Conservation (phyloP, 2,113 vertebrate species). For the Anolis sagrei region DNA sequence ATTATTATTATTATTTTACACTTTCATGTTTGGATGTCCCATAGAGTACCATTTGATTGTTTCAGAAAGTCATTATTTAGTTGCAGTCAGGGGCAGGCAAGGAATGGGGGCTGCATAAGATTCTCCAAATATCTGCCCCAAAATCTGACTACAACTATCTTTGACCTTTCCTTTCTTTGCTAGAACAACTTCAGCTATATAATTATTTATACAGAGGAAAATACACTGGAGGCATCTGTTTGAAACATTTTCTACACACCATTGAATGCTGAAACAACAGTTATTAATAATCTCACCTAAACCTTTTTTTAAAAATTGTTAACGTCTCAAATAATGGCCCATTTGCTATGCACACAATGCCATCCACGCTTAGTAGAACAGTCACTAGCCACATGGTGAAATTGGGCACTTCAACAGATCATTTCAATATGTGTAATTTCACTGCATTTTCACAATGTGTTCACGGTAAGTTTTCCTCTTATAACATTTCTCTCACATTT, state of each 20-base stretch:
- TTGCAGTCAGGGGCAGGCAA: not conserved
- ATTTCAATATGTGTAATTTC: not conserved
- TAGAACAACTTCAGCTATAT: not conserved
- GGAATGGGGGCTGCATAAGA: not conserved
- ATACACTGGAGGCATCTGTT: conserved; percentile 22
- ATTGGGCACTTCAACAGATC: not conserved
- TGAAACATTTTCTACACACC: conserved; percentile 17
- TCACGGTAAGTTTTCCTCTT: not conserved
- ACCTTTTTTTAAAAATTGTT: conserved; percentile 13
- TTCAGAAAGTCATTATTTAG: too few relatives aligned
- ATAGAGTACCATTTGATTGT: not conserved
- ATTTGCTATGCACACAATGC: not conserved
- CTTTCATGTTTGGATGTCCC: not conserved
- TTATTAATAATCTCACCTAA: conserved; percentile 44
- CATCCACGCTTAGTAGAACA: not conserved
- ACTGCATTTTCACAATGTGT: not conserved
- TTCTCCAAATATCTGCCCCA: not conserved
- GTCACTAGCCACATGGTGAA: not conserved
- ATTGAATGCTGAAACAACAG: conserved; percentile 9
- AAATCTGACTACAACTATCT: not conserved
- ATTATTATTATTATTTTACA: too few relatives aligned
- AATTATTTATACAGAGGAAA: conserved; percentile 19
- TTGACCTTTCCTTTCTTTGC: conserved; percentile 1
- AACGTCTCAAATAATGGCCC: not conserved
- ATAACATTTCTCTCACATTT: not conserved